phyloP scores from a whole-genome alignment of 2,797 vertebrate genomes.

The Ambastaia sidthimunki region DNA sequence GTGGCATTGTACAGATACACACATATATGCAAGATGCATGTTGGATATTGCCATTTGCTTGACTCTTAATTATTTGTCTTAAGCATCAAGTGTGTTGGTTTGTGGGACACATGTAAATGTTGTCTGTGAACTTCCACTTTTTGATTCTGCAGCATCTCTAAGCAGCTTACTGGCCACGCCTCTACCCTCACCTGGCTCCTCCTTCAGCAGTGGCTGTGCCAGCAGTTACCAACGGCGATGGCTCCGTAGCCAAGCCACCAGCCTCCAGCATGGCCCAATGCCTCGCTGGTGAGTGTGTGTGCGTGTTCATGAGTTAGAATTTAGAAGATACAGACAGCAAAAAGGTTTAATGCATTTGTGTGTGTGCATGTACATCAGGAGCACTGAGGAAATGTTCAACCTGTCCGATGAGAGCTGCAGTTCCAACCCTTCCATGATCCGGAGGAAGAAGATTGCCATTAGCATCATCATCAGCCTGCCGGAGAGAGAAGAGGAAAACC shows the following conservation, averaged over 20 bases:
- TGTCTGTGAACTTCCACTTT: conserved; percentile 9
- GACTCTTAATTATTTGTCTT: neutral
- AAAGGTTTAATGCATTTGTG: neutral
- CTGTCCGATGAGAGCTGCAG: conserved; percentile 85
- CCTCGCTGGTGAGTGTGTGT: conserved; percentile 47
- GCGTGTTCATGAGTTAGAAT: neutral
- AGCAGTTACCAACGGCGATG: conserved; percentile 87
- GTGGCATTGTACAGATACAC: no score
- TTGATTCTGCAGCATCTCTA: conserved; percentile 76
- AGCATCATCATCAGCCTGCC: conserved; percentile 85
- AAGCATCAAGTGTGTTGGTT: neutral
- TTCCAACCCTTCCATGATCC: conserved; percentile 82
- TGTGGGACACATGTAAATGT: neutral
- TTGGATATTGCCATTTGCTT: neutral
- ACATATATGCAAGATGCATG: neutral
- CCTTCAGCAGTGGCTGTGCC: conserved; percentile 77
- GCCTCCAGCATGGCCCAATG: conserved; percentile 84
- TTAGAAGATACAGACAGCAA: neutral
- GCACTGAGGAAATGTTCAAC: conserved; percentile 85
- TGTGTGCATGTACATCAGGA: conserved; percentile 67
- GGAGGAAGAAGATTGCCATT: conserved; percentile 86
- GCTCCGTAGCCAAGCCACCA: conserved; percentile 86
- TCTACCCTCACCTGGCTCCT: conserved; percentile 84
- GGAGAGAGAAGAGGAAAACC: conserved; percentile 82
- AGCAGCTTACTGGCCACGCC: conserved; percentile 87